phyloP scores from a whole-genome alignment of 2,797 vertebrate genomes.

The Kryptopterus vitreolus region DNA sequence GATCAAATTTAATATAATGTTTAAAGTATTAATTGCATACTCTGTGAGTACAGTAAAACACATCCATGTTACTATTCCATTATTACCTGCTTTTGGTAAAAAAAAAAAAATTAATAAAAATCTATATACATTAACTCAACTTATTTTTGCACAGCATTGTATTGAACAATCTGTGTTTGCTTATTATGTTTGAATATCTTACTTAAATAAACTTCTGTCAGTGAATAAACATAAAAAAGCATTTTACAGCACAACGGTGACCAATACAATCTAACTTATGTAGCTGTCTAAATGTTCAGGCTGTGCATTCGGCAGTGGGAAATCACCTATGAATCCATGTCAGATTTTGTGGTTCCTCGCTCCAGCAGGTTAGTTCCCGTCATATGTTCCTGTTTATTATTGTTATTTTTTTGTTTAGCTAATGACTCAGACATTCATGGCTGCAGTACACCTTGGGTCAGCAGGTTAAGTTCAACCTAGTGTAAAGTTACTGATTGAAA shows the following conservation, averaged over 20 bases:
- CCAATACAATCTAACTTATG: not conserved
- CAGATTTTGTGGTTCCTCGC: constrained; percentile 92
- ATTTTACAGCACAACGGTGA: not conserved
- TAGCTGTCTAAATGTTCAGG: constrained; percentile 66
- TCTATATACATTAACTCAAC: not conserved
- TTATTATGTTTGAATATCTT: not conserved
- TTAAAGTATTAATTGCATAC: not conserved
- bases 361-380: constrained; percentile 86
- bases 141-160: not conserved
- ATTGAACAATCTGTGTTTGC: not conserved
- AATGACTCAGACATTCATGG: constrained; percentile 12
- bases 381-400: constrained; percentile 13
- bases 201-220: not conserved
- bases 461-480: constrained; percentile 56
- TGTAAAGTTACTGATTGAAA: constrained; percentile 66
- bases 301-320: constrained; percentile 82
- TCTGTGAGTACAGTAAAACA: not conserved
- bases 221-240: not conserved
- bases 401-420: constrained; percentile 7
- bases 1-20: not conserved
- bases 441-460: constrained; percentile 29
- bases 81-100: not conserved
- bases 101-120: too few relatives aligned
- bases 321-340: constrained; percentile 89
- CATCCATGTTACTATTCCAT: not conserved